Base-by-base conservation (phyloP, 1,140 invertebrate genomes). In the Apis laboriosa region DNA sequence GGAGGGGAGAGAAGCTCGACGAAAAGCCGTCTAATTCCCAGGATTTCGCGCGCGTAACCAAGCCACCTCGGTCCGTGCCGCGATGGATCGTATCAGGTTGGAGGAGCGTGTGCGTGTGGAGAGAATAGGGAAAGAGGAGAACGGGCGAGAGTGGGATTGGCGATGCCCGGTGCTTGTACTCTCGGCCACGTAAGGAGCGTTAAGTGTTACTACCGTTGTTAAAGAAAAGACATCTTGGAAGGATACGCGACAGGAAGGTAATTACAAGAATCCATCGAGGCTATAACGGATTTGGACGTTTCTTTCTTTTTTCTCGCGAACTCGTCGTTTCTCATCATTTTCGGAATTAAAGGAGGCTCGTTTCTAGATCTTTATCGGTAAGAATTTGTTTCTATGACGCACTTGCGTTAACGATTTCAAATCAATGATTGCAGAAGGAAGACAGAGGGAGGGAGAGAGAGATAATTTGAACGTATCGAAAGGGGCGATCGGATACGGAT, bases 31-130 rank as follows among this genome's bases (percentile, higher is more conserved):
- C 34, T 88, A 88, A 88, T 88, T 83, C 86, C 76, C 55, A 58
- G 86, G 83, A 34, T 85, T 77, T 58, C 86, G 67, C 75, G 79
- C 83, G 67, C 78, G 79, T 88, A 85, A 88, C 86, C 83, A 85
- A 85, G 87, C 86, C 24, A 24, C 24, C 49, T 8, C 67, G 34
- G 3, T 28, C 1, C n/a, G n/a, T n/a, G 72, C 79, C 86, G 86
- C 79, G 87, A 76, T 88, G 84, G 86, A 88, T 88, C 88, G 88
- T 83, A 88, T 88, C 87, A 24, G 85, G 88, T 88, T 88, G 88
- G 77, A 83, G 77, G 63, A 55, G 15, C 13, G 74, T 24, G 66
- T 24, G 15, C 24, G 43, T 43, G 34, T 43, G 61, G 60, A 15
- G 70, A 80, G 77, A 63, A 64, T 58, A 28, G 60, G 63, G 43